Conservation (phyloP, 2,888 invertebrate species). For the Seira ritae region DNA sequence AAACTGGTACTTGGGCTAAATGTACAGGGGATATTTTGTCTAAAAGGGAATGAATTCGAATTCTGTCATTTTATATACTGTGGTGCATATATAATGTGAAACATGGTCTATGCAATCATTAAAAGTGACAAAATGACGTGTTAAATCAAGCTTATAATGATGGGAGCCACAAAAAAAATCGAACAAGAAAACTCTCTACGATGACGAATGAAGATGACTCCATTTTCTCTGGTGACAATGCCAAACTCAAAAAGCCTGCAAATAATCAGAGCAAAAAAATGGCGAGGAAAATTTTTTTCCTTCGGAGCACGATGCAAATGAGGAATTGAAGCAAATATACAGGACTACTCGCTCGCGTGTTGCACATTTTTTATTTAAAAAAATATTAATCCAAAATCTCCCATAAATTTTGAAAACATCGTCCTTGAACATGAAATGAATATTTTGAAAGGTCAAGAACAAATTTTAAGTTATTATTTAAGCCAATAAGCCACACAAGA, state of each 20-base stretch:
- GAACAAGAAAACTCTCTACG: slow-evolving; percentile 11
- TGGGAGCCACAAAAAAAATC: slow-evolving; percentile 17
- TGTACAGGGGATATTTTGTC: neutral
- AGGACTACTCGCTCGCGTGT: too few species aligned
- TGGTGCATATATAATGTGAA: too few species aligned
- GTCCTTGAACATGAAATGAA: neutral
- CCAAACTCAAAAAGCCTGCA: neutral
- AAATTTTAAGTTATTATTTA: neutral
- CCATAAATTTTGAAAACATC: neutral
- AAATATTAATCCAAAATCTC: neutral
- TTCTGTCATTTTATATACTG: too few species aligned
- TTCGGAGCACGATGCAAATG: neutral
- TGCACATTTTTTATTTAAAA: neutral
- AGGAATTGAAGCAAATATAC: neutral
- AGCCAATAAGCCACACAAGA: neutral
- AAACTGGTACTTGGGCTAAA: neutral
- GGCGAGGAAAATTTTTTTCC: neutral
- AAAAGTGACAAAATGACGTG: slow-evolving; percentile 43
- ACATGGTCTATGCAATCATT: slow-evolving; percentile 12
- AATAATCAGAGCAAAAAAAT: neutral
- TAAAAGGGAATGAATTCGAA: too few species aligned
- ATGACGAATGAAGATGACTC: slow-evolving; percentile 19
- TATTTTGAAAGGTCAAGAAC: slow-evolving; percentile 17
- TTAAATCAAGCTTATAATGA: slow-evolving; percentile 23
- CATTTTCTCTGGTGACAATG: slow-evolving; percentile 16